These are phyloP conservation scores for Crenichthys baileyi DNA, from an alignment of 2,797 vertebrate species.

Conservation along the genomic window DNA sequence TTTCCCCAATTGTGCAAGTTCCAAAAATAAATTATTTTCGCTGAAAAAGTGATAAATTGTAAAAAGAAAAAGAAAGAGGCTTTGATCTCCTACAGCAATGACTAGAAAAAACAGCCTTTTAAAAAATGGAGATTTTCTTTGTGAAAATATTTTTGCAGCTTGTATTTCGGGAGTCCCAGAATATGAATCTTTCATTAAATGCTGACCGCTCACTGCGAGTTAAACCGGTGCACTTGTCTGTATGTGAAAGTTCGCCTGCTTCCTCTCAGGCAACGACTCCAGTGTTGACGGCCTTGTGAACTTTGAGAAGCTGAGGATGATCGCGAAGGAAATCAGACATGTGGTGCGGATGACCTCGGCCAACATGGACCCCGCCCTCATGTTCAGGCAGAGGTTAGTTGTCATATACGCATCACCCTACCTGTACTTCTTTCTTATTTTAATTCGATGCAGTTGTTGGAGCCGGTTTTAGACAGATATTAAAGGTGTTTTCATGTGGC, in stretches of 20 bases:
- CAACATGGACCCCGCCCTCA: conserved; percentile 96
- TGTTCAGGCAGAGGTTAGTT: conserved; percentile 96
- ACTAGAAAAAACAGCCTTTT: conserved; percentile 19
- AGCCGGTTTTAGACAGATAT: conserved; percentile 7
- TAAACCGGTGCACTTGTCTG: neutral
- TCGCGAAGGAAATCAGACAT: conserved; percentile 95
- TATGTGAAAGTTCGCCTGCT: neutral
- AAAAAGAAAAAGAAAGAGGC: conserved; percentile 23
- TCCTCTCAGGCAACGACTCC: conserved; percentile 90
- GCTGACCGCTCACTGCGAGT: conserved; percentile 11
- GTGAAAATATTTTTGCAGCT: conserved; percentile 22
- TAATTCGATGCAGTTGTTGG: neutral
- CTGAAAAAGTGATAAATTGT: neutral
- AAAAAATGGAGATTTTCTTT: conserved; percentile 21
- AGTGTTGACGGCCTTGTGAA: conserved; percentile 95
- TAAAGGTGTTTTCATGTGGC: neutral
- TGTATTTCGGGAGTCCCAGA: conserved; percentile 13
- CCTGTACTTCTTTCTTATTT: neutral
- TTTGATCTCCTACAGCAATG: conserved; percentile 39
- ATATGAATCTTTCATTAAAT: conserved; percentile 25
- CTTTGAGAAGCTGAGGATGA: conserved; percentile 98
- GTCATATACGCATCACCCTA: neutral
- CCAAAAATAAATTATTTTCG: conserved; percentile 7
- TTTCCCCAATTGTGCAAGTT: conserved; percentile 33
- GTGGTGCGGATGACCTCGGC: conserved; percentile 95